phyloP scores from a whole-genome alignment of 2,113 vertebrate species.

The human (Homo sapiens) region DNA sequence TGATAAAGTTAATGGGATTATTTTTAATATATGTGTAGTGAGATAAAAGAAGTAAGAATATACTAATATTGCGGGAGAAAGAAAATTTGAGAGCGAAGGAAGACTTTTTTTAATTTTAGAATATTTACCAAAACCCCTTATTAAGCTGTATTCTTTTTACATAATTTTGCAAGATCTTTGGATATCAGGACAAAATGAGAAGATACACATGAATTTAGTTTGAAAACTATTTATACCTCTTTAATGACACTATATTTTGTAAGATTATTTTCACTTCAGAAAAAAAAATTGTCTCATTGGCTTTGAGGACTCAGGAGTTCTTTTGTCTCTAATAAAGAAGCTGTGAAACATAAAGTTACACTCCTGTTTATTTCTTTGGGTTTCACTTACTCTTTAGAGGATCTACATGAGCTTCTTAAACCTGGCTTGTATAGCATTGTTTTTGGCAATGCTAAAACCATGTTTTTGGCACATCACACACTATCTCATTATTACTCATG shows the following conservation, averaged over 20 bases:
- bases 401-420: not conserved
- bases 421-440: not conserved
- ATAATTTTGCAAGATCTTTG: not conserved
- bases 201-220: not conserved
- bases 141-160: not conserved
- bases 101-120: not conserved
- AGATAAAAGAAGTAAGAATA: not conserved
- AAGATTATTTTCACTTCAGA: slow-evolving; percentile 6
- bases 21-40: not conserved
- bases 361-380: not conserved
- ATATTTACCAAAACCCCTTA: not conserved
- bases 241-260: not conserved
- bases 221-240: not conserved
- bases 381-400: not conserved
- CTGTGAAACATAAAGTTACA: not conserved
- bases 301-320: not conserved
- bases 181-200: not conserved
- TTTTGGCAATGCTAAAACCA: not conserved
- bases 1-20: not conserved
- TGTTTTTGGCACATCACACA: not conserved
- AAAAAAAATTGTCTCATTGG: not conserved
- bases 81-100: not conserved
- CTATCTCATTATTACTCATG: not conserved
- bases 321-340: not conserved
- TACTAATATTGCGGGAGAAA: not conserved